Evolutionary conservation across 2,797 vertebrate species (phyloP).

Genomic region (Gallinago solitaria): DNA sequence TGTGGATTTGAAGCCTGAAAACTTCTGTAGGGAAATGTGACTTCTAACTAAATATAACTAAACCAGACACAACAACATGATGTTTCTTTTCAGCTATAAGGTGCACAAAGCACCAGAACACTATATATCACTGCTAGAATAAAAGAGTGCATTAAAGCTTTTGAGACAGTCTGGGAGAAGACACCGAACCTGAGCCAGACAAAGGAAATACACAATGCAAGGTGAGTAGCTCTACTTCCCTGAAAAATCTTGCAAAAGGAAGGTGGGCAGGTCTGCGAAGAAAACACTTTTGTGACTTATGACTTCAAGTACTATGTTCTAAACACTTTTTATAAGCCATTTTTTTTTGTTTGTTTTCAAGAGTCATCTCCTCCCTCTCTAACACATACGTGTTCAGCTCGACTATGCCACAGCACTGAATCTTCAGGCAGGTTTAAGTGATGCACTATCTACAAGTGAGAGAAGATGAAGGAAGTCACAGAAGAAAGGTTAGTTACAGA

Average conservation of each 20-base stretch:
- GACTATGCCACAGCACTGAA: fast-evolving
- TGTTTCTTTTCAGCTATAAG: neutral
- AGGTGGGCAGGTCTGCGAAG: neutral
- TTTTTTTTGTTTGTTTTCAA: neutral
- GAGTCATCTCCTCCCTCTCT: neutral
- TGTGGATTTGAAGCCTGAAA: neutral
- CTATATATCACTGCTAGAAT: neutral
- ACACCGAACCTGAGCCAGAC: neutral
- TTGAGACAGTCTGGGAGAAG: neutral
- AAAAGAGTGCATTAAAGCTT: neutral
- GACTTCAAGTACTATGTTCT: neutral
- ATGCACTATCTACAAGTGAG: neutral
- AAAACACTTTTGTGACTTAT: neutral
- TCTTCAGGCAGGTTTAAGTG: neutral
- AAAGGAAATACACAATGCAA: neutral
- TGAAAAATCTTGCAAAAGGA: neutral
- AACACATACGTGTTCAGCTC: fast-evolving
- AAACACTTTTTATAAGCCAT: neutral
- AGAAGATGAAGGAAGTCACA: neutral
- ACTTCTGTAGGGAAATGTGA: neutral
- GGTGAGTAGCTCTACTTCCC: neutral
- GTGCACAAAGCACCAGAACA: neutral
- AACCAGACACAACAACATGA: neutral
- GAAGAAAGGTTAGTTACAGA: neutral
- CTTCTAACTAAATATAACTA: neutral